A percentile compares a stretch with the other conserved stretches of the same genome.
phyloP scores from a whole-genome alignment of 2,888 invertebrate genomes.

The Drosophila koepferae region DNA sequence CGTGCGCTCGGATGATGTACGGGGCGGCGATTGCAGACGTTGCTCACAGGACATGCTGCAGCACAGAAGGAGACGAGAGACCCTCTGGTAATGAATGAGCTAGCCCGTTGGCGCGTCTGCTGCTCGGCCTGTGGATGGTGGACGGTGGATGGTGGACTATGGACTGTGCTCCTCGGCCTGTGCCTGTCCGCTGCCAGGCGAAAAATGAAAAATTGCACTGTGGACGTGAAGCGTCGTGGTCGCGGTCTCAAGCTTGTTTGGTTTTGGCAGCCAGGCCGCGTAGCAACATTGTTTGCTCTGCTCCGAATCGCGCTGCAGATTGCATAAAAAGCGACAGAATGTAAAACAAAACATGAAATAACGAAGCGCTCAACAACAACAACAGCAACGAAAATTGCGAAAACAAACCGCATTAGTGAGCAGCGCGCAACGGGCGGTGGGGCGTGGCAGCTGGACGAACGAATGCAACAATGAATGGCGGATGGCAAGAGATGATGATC shows the following conservation, averaged over 20 bases:
- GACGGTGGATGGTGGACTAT: background rate
- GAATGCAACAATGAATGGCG: constrained; percentile 71
- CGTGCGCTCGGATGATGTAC: constrained; percentile 68
- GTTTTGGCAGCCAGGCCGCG: constrained; percentile 69
- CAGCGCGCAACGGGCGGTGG: constrained; percentile 2
- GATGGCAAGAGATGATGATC: constrained; percentile 59
- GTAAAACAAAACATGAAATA: constrained; percentile 73
- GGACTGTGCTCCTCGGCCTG: background rate
- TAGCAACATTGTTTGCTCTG: constrained; percentile 74
- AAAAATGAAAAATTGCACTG: constrained; percentile 74
- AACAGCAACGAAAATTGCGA: constrained; percentile 47
- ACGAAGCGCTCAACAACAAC: constrained; percentile 58
- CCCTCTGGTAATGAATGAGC: constrained; percentile 73
- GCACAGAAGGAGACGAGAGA: constrained; percentile 32
- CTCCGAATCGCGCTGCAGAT: constrained; percentile 37
- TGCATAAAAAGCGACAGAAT: constrained; percentile 58
- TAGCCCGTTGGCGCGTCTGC: constrained; percentile 35
- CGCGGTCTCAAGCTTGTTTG: constrained; percentile 73
- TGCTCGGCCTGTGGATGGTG: background rate
- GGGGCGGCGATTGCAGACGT: constrained; percentile 66
- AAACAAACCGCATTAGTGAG: constrained; percentile 77
- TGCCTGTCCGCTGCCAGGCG: constrained; percentile 26
- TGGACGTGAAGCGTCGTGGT: constrained; percentile 44
- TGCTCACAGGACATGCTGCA: constrained; percentile 15
- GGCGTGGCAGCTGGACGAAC: constrained; percentile 39